Evolutionary conservation across 1,140 invertebrate genomes (phyloP).

Genomic region (Eubasilissa regina): DNA sequence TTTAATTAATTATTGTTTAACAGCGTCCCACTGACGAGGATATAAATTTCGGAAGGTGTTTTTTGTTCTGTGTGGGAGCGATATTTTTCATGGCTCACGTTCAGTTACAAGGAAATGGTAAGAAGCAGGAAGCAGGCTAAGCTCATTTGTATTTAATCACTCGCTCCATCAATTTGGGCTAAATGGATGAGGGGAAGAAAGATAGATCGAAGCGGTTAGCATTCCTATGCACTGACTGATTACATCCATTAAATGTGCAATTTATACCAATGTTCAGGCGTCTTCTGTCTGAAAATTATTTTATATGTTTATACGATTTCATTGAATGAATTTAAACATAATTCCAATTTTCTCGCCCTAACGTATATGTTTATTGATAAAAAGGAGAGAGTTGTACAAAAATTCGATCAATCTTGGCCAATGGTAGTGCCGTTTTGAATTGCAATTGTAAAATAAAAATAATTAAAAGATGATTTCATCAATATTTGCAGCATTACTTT

Average conservation of each 20-base stretch:
- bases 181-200: conserved; percentile 35
- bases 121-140: conserved; percentile 21
- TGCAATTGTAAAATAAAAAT: too few relatives aligned
- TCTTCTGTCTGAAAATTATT: not conserved
- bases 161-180: conserved; percentile 38
- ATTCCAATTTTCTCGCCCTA: too few relatives aligned
- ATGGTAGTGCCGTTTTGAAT: too few relatives aligned
- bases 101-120: not conserved
- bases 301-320: too few relatives aligned
- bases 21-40: too few relatives aligned
- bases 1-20: not conserved
- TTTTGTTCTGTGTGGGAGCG: not conserved
- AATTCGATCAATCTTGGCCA: too few relatives aligned
- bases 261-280: conserved; percentile 20
- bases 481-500: too few relatives aligned
- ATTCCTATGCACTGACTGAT: conserved; percentile 30
- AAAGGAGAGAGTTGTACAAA: too few relatives aligned
- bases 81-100: not conserved
- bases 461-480: too few relatives aligned
- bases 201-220: conserved; percentile 17
- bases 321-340: too few relatives aligned
- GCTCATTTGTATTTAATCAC: conserved; percentile 39
- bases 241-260: conserved; percentile 28
- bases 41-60: too few relatives aligned
- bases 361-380: too few relatives aligned